Conservation (phyloP, 2,113 vertebrate species). For the Sceloporus undulatus region DNA sequence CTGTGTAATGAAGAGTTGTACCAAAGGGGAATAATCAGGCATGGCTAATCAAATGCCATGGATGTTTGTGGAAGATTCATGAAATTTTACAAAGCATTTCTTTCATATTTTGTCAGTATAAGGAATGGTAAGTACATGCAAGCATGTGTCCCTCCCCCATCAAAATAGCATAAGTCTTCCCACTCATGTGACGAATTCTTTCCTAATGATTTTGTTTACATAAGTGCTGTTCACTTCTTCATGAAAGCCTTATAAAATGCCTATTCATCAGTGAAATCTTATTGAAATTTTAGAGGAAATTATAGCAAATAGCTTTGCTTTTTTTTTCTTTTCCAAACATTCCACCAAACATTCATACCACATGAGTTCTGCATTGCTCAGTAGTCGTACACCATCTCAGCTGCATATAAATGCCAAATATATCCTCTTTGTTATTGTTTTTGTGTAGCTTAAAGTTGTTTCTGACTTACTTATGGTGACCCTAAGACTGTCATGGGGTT, state of each 20-base stretch:
- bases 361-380: background rate
- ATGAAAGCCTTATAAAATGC: background rate
- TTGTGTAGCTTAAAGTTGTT: too few species aligned
- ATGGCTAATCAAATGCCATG: constrained; percentile 54
- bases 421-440: too few species aligned
- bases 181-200: background rate
- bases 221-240: background rate
- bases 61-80: constrained; percentile 46
- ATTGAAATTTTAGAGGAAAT: background rate
- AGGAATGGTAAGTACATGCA: background rate
- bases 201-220: constrained; percentile 9
- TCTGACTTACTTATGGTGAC: too few species aligned
- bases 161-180: constrained; percentile 19
- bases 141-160: background rate
- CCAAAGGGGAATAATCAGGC: constrained; percentile 49
- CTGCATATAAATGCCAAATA: background rate
- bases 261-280: background rate
- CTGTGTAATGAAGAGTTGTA: constrained; percentile 22
- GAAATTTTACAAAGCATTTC: constrained; percentile 23
- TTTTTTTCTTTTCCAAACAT: background rate
- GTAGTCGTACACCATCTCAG: background rate
- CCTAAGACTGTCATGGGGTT: too few species aligned
- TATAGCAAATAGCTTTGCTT: background rate
- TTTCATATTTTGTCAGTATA: constrained; percentile 29
- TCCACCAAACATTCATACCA: background rate